Base-by-base conservation (phyloP, 2,113 vertebrate species). In the Potamarius usumacintae region DNA sequence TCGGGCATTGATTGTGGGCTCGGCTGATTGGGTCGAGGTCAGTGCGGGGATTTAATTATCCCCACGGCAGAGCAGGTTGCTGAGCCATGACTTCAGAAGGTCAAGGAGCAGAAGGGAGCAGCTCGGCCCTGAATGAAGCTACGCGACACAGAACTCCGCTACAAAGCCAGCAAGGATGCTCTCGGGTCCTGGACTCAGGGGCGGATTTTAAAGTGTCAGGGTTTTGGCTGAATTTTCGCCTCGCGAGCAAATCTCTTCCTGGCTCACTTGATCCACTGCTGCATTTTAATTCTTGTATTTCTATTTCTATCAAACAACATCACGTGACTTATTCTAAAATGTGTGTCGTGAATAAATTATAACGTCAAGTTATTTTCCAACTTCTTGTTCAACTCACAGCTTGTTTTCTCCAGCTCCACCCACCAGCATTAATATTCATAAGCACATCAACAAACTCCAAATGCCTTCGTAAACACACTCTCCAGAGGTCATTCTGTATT, bases 81-180 rank as follows among this genome's bases (percentile, higher is more conserved):
- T 94, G 93, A 95, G 94, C 92, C 90, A 85, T 92, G 93, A 91
- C 91, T 93, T 93, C 91, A 94, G 94, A 95, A 95, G 95, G 95
- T 96, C 94, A 95, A 87, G 52, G 52, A 53, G 52, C 52, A 53
- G 52, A 53, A 50, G 25, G 80, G 67, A 86, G 67, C 62, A 85
- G 89, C 89, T 86, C 90, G 87, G 88, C 81, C 77, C 84, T 90
- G 88, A 90, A 90, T 85, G 88, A 91, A 90, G 86, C 90, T 83
- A 85, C 81, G 42, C 87, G 83, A 88, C 22, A 78, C 81, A 90
- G 86, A 83, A 94, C 91, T 93, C 92, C 90, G 92, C 83, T 93
- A 87, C 89, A 94, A 94, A 94, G 87, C 25, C 88, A 93, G 91
- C 94, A 94, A 93, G 90, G 88, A 77, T 63, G 60, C 90, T 79